A percentile compares a stretch with the other conserved stretches of the same genome.
Evolutionary conservation across 2,888 invertebrate genomes (phyloP).

Genomic region (Polydrusus tereticollis): DNA sequence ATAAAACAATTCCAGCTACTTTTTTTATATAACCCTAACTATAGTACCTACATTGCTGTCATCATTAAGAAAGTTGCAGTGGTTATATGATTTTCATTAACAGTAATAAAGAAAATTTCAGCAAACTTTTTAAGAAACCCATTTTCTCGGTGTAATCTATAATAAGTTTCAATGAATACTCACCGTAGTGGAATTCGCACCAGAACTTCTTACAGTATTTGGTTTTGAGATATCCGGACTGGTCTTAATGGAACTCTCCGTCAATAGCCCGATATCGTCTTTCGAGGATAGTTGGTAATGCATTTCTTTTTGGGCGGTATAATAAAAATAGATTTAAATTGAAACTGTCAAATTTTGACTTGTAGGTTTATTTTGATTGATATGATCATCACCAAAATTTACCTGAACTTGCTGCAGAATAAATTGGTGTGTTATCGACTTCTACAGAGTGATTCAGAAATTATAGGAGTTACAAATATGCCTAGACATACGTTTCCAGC

Average conservation of each 20-base stretch:
- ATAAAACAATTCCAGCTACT: no score
- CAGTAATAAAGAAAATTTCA: no score
- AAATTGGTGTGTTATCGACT: no score
- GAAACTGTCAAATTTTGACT: not conserved
- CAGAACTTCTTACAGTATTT: slow-evolving; percentile 43
- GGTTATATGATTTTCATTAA: no score
- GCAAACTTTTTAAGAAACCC: no score
- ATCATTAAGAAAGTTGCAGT: no score
- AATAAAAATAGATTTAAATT: not conserved
- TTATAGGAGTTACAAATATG: no score
- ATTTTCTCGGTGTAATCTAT: no score
- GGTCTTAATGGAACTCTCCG: slow-evolving; percentile 42
- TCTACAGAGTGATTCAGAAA: no score
- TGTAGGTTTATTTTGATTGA: not conserved
- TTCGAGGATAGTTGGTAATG: slow-evolving; percentile 40
- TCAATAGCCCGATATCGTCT: slow-evolving; percentile 47
- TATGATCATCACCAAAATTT: not conserved
- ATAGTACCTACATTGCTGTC: no score
- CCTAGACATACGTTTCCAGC: no score
- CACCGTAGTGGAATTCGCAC: slow-evolving; percentile 22
- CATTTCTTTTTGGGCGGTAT: slow-evolving; percentile 12
- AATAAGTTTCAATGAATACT: slow-evolving; percentile 14
- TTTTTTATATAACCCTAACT: no score
- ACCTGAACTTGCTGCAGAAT: not conserved
- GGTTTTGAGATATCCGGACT: slow-evolving; percentile 38